Conservation (phyloP, 1,140 invertebrate genomes). For the Bombus polaris region DNA sequence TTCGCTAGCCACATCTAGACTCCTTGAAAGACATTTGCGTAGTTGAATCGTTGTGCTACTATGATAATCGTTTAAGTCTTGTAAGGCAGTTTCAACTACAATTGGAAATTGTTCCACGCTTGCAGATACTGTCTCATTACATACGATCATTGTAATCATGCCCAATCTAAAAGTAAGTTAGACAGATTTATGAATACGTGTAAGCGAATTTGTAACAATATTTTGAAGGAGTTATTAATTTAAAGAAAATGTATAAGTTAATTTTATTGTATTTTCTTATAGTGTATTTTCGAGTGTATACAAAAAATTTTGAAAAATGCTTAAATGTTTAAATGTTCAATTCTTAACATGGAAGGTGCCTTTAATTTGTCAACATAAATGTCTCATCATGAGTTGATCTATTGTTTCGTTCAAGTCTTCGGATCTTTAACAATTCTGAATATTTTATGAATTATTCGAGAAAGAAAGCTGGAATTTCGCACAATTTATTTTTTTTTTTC, state of each 20-base stretch:
- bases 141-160: constrained; percentile 83
- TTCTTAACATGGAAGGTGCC: too few relatives aligned
- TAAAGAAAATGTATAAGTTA: too few relatives aligned
- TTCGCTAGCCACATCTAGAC: constrained; percentile 84
- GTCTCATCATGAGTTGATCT: not conserved
- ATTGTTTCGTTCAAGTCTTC: too few relatives aligned
- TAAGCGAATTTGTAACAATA: not conserved
- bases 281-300: too few relatives aligned
- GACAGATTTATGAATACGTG: not conserved
- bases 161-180: constrained; percentile 51
- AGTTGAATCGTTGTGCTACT: constrained; percentile 84
- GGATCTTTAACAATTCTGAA: not conserved
- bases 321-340: too few relatives aligned
- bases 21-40: constrained; percentile 84
- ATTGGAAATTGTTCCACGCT: constrained; percentile 83
- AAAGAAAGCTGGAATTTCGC: not conserved
- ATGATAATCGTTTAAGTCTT: constrained; percentile 85
- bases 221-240: too few relatives aligned
- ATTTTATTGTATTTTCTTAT: too few relatives aligned
- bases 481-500: not conserved
- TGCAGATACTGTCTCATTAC: constrained; percentile 83
- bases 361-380: too few relatives aligned
- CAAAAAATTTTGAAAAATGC: too few relatives aligned
- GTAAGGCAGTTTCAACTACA: constrained; percentile 83
- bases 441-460: not conserved